Conservation (phyloP, 1,140 invertebrate species). For the Apis dorsata region DNA sequence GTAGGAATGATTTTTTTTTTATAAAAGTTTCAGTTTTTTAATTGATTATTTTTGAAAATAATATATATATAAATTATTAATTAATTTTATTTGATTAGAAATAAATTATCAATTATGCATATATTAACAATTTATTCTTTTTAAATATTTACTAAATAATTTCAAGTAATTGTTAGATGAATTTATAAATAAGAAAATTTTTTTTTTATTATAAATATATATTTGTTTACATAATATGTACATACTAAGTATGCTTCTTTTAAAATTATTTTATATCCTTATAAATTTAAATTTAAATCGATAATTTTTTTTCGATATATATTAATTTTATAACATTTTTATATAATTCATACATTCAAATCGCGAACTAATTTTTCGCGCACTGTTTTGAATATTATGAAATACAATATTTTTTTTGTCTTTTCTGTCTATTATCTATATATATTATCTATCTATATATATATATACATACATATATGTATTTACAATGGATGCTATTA, state of each 20-base stretch:
- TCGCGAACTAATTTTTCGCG: background rate
- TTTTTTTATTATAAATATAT: background rate
- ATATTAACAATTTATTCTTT: background rate
- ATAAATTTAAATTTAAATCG: background rate
- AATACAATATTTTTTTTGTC: background rate
- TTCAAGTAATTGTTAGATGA: background rate
- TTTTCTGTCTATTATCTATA: background rate
- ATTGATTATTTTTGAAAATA: background rate
- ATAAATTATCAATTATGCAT: background rate
- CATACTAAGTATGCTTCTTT: background rate
- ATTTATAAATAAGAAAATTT: background rate
- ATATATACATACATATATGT: background rate
- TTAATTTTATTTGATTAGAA: background rate
- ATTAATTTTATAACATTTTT: background rate
- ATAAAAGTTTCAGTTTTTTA: background rate
- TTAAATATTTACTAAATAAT: background rate
- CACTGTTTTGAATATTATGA: background rate
- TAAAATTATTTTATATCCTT: background rate
- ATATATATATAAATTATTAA: background rate
- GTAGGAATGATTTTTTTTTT: background rate
- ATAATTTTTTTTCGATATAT: background rate
- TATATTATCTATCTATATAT: background rate
- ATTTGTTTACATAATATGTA: background rate
- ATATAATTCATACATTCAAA: background rate
- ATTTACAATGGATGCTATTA: background rate